A percentile compares a stretch with the other conserved stretches of the same genome.
These are phyloP conservation scores for Choristoneura fumiferana DNA, from an alignment of 1,140 invertebrate genomes.

Conservation along the genomic window DNA sequence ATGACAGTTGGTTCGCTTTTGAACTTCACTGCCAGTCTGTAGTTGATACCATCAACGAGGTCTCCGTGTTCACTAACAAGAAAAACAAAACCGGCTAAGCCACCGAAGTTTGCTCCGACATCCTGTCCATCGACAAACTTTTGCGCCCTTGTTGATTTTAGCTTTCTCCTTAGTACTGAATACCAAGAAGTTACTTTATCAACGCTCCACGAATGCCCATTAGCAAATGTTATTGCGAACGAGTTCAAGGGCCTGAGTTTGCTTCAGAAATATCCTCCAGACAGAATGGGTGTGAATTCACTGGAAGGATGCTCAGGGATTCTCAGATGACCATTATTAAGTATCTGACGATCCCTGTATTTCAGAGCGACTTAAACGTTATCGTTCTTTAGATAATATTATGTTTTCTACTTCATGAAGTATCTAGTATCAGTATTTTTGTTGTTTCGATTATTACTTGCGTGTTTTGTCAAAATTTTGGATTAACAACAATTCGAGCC, in stretches of 20 bases:
- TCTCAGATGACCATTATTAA: not conserved
- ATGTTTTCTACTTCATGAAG: too few relatives aligned
- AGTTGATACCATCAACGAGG: too few relatives aligned
- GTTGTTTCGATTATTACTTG: too few relatives aligned
- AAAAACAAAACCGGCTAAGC: too few relatives aligned
- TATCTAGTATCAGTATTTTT: too few relatives aligned
- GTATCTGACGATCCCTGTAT: too few relatives aligned
- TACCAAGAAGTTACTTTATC: slow-evolving; percentile 13
- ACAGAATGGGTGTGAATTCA: not conserved
- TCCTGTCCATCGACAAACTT: not conserved
- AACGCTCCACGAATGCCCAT: slow-evolving; percentile 33
- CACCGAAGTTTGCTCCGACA: too few relatives aligned
- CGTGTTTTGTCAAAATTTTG: too few relatives aligned
- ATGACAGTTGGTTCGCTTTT: not conserved
- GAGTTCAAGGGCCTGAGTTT: slow-evolving; percentile 29
- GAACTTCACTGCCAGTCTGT: too few relatives aligned
- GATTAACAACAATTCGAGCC: not conserved
- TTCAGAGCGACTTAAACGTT: too few relatives aligned
- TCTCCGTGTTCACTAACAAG: too few relatives aligned
- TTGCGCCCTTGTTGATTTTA: slow-evolving; percentile 1
- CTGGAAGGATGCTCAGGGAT: slow-evolving; percentile 4
- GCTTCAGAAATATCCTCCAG: slow-evolving; percentile 7
- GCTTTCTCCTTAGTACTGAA: not conserved
- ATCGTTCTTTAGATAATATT: too few relatives aligned
- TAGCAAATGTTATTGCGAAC: slow-evolving; percentile 36